Conservation (phyloP, 2,888 invertebrate genomes). For the Sarcophaga caerulescens region DNA sequence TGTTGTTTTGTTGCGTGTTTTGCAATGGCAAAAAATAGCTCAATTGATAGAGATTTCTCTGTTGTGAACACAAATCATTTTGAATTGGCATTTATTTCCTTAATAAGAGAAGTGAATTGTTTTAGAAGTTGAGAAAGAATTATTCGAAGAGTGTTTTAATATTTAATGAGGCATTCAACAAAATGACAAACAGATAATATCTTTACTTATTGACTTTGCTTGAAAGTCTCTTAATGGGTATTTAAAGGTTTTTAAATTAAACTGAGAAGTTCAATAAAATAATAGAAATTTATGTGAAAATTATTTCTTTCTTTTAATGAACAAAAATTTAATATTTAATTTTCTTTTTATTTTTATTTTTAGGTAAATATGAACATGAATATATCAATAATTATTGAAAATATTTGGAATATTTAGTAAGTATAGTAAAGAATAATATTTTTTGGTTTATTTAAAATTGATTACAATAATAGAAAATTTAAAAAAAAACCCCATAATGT, state of each 20-base stretch:
- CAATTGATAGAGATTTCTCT: slow-evolving; percentile 40
- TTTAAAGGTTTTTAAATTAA: too few species aligned
- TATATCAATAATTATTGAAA: too few species aligned
- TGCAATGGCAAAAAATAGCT: neutral
- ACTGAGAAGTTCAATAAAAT: neutral
- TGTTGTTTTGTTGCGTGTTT: neutral
- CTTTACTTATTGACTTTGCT: neutral
- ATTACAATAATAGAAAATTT: too few species aligned
- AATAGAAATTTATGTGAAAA: neutral
- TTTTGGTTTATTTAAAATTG: too few species aligned
- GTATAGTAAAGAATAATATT: too few species aligned
- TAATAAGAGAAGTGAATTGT: slow-evolving; percentile 35
- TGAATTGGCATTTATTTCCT: slow-evolving; percentile 44
- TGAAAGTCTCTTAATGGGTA: too few species aligned
- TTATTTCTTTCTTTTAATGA: neutral
- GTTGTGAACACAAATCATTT: slow-evolving; percentile 40
- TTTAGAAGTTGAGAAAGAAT: slow-evolving; percentile 19
- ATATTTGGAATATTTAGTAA: too few species aligned
- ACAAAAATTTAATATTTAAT: too few species aligned
- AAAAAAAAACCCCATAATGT: too few species aligned
- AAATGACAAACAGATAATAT: neutral
- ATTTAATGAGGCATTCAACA: slow-evolving; percentile 23
- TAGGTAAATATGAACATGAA: too few species aligned
- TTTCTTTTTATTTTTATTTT: too few species aligned
- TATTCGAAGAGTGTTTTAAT: slow-evolving; percentile 41